Conservation (phyloP, 2,888 invertebrate species). For the Ephialtes manifestator region DNA sequence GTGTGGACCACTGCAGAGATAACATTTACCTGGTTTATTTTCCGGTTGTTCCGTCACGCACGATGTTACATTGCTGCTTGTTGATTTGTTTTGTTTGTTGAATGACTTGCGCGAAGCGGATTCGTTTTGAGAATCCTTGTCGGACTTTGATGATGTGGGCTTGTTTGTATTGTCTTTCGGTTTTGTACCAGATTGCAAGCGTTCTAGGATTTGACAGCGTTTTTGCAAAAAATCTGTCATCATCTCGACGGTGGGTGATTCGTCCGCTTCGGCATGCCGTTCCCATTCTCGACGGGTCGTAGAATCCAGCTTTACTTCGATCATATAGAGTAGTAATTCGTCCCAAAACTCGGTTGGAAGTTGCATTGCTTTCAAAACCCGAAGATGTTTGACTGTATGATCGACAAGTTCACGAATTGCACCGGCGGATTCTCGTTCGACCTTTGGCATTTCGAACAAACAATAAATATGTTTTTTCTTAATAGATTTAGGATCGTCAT, state of each 20-base stretch:
- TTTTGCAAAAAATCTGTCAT: conserved; percentile 41
- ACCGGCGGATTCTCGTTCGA: conserved; percentile 43
- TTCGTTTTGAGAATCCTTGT: no score
- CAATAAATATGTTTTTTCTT: conserved; percentile 21
- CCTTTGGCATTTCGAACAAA: conserved; percentile 31
- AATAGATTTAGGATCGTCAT: conserved; percentile 30
- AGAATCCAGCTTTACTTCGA: no score
- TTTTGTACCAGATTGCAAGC: conserved; percentile 15
- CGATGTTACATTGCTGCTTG: not conserved
- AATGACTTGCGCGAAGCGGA: no score
- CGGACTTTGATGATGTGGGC: not conserved
- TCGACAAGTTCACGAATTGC: conserved; percentile 63
- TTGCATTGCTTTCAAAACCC: conserved; percentile 57
- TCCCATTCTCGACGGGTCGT: no score
- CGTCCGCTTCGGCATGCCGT: conserved; percentile 18
- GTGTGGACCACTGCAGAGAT: conserved; percentile 20
- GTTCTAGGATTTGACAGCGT: conserved; percentile 40
- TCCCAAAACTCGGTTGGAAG: conserved; percentile 66
- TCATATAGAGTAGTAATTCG: conserved; percentile 52
- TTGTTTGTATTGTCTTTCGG: conserved; percentile 6
- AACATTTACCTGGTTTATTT: not conserved
- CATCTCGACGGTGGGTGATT: conserved; percentile 14
- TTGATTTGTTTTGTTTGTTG: not conserved
- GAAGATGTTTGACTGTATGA: conserved; percentile 39
- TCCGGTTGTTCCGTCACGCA: conserved; percentile 16